Percentiles rank a stretch among this genome's conserved stretches.
phyloP scores from a whole-genome alignment of 1,140 invertebrate genomes.

The Drosophila sulfurigaster region DNA sequence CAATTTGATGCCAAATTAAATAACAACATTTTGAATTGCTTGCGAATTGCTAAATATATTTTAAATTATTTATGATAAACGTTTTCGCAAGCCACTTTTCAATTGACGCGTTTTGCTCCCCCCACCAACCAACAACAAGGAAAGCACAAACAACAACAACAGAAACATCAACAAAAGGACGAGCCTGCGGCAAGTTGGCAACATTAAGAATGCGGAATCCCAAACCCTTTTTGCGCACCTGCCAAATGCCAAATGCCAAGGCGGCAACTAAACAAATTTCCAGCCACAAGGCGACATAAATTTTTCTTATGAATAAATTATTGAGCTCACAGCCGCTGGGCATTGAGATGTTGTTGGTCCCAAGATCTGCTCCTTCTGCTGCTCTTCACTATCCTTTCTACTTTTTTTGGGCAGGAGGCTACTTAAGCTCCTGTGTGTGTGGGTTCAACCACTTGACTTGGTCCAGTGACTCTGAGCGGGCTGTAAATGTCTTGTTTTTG shows the following conservation, averaged over 20 bases:
- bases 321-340: slow-evolving; percentile 41
- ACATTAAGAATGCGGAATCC: slow-evolving; percentile 22
- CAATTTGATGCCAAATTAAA: slow-evolving; percentile 63
- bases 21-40: slow-evolving; percentile 41
- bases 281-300: slow-evolving; percentile 74
- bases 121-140: slow-evolving; percentile 2
- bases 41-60: slow-evolving; percentile 42
- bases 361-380: not conserved
- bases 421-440: slow-evolving; percentile 17
- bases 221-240: slow-evolving; percentile 25
- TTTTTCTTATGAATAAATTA: slow-evolving; percentile 81
- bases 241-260: slow-evolving; percentile 49
- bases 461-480: slow-evolving; percentile 15
- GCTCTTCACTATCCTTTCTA: not conserved
- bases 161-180: not conserved
- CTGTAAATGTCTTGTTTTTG: slow-evolving; percentile 24
- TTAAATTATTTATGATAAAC: slow-evolving; percentile 78
- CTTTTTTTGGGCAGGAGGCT: slow-evolving; percentile 14
- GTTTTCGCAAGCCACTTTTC: slow-evolving; percentile 65
- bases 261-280: slow-evolving; percentile 69
- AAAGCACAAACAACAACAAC: slow-evolving; percentile 7
- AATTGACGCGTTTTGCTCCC: slow-evolving; percentile 34
- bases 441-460: slow-evolving; percentile 46
- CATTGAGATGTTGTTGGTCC: slow-evolving; percentile 15
- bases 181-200: slow-evolving; percentile 34